phyloP scores from a whole-genome alignment of 2,797 vertebrate genomes.

The Pangasius krempfi region DNA sequence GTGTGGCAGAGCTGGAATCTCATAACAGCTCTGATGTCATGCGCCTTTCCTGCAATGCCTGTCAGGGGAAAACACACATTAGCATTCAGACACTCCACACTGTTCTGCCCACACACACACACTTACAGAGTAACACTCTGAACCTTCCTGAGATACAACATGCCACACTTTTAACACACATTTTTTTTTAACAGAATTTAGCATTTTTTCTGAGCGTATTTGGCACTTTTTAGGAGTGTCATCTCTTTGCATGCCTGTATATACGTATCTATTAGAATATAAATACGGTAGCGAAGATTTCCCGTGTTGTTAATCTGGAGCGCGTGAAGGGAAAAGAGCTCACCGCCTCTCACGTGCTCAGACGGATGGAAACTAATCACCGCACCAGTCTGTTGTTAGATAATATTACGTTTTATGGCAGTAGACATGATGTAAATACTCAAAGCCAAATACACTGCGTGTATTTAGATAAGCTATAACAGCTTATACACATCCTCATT shows the following conservation, averaged over 20 bases:
- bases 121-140: neutral
- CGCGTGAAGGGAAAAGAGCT: no score
- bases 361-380: neutral
- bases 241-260: neutral
- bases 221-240: neutral
- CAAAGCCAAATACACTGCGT: no score
- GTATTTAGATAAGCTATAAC: neutral
- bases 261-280: neutral
- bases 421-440: no score
- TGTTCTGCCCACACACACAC: neutral
- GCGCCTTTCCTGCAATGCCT: neutral
- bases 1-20: neutral
- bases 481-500: neutral
- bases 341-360: neutral
- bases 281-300: neutral
- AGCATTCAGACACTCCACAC: neutral
- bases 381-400: no score
- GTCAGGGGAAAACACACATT: conserved; percentile 1
- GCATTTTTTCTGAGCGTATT: neutral
- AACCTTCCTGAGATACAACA: conserved; percentile 7
- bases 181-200: no score
- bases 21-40: conserved; percentile 6
- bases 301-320: neutral
- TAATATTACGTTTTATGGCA: no score
- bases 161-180: neutral